Evolutionary conservation across 2,797 vertebrate genomes (phyloP), one percentile per base, ranked within the genome.

Genomic region (Notamacropus eugenii): DNA sequence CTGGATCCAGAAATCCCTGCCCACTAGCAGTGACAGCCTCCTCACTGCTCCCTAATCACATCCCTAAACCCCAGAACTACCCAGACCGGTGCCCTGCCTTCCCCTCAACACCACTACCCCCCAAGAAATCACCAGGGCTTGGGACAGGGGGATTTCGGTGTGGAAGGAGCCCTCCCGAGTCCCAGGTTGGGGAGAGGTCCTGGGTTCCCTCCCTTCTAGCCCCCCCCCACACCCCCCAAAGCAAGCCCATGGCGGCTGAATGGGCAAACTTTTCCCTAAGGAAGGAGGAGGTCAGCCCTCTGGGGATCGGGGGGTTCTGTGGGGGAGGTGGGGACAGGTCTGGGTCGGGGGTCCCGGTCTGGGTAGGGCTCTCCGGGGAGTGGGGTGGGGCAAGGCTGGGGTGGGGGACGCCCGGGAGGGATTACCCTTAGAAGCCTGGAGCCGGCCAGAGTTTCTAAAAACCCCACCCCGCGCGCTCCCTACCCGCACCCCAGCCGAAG

Each of bases 181-280:
- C 50, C 92, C 54, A 55, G 90, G 56, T 56, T 50, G 12, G n/a
- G n/a, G 90, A 55, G 40, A 16, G 40, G 40, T 96, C 96, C 96
- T 96, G 96, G 58, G 95, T 74, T 96, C 96, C 87, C 92, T 92
- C 93, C 96, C 93, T 91, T 54, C 96, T 91, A 54, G 59, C 28
- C 93, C 91, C 58, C 27, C 31, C 97, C 96, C 46, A 97, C 97
- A 34, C 96, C 93, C 95, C 57, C 92, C 96, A 55, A 94, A 91
- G 82, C 96, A 96, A 93, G 24, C 94, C 93, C 94, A 67, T 24
- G 27, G 74, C 2, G 40, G 74, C 24, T 50, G 74, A 87, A 87
- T 27, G 19, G 74, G 96, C 92, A 98, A 98, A 98, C 96, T 98
- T 98, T 98, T 98, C 96, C 97, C 55, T 62, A 90, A 93, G 95